Base-by-base conservation (phyloP, 2,888 invertebrate species). In the Holacanthella duospinosa region DNA sequence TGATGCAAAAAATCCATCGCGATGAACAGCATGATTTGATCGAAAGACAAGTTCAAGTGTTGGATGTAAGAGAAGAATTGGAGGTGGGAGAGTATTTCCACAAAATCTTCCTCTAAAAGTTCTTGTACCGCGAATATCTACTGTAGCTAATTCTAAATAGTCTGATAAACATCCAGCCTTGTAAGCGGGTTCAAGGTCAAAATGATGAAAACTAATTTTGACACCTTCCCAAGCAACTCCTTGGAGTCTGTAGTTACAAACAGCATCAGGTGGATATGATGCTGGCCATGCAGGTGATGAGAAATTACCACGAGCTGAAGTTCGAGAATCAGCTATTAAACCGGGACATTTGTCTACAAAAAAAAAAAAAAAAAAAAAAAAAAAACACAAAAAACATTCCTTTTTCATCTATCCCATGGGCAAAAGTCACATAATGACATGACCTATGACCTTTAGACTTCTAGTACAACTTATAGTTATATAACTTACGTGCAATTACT, bases 101-200 rank as follows among this genome's bases (percentile, higher is more conserved):
- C 76, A 77, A 67, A 73, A 77, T 25, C 76, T 71, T 2, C 75
- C 75, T 0, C 75, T 70, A 48, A 75, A 71, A n/a, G 72, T 70
- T 16, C 71, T 57, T 21, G 66, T 66, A 29, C 63, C 72, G 59
- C 60, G 59, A 4, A 74, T 69, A 62, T 75, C 75, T 48, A 75
- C 74, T 26, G 76, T 75, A n/a, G 75, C 74, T 27, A 77, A 71
- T 66, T 75, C 76, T 62, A 77, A 71, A 66, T 75, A 76, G 68
- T 77, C 76, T 26, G 73, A 74, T 21, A 76, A 66, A 66, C 76
- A 77, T 75, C 75, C 76, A 53, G 75, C 74, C 25, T 66, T 70
- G 65, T 75, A 76, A 21, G 75, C 74, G 19, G 74, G 68, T 62
- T 76, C 75, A 44, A 76, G 69, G 55, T 75, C 75, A 65, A 76